Evolutionary conservation across 1,140 invertebrate species (phyloP).

Genomic region (Habropoda laboriosa): DNA sequence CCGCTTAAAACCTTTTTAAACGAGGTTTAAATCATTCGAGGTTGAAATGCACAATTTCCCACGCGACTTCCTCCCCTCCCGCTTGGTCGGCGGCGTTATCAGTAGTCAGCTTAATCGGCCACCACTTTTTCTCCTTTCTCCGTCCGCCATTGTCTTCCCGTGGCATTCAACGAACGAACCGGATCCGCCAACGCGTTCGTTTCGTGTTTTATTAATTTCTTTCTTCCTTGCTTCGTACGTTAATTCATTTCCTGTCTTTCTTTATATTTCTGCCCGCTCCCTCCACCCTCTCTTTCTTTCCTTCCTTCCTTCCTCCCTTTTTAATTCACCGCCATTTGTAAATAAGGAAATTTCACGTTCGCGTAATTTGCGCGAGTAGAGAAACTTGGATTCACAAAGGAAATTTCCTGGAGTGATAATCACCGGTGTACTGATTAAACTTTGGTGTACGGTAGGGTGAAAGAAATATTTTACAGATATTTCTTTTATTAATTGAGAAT

Average conservation of each 20-base stretch:
- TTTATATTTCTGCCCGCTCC: too few species aligned
- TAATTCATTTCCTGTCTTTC: neutral
- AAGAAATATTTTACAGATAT: too few species aligned
- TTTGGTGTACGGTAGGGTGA: too few species aligned
- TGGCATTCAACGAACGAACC: neutral
- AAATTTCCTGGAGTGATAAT: too few species aligned
- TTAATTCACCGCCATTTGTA: neutral
- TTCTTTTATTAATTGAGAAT: too few species aligned
- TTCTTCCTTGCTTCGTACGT: neutral
- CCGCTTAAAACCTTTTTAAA: slow-evolving; percentile 29
- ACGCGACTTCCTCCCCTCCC: neutral
- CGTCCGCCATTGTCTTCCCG: slow-evolving; percentile 5
- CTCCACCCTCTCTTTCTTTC: too few species aligned
- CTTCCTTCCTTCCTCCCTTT: too few species aligned
- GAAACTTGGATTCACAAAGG: neutral
- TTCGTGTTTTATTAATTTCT: slow-evolving; percentile 24
- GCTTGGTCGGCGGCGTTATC: neutral
- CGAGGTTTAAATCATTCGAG: slow-evolving; percentile 34
- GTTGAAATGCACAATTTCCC: slow-evolving; percentile 36
- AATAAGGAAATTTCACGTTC: too few species aligned
- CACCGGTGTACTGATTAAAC: too few species aligned
- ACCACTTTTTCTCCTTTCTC: slow-evolving; percentile 26
- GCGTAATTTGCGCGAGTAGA: neutral
- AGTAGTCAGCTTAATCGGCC: slow-evolving; percentile 33
- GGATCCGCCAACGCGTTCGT: neutral